Conservation (phyloP, 1,140 invertebrate genomes). For the Neodiprion virginianus region DNA sequence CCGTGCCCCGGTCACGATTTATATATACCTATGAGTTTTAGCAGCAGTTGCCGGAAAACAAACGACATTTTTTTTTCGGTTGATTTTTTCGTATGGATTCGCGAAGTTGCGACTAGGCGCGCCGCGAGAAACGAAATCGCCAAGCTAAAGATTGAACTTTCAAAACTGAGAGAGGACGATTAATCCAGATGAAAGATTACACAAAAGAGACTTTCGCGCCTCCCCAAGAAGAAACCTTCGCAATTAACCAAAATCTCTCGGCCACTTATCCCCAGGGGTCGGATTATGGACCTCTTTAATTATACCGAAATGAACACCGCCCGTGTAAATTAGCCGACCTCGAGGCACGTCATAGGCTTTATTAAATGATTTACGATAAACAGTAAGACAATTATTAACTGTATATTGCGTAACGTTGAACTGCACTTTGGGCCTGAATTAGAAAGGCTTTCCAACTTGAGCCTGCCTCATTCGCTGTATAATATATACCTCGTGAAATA, state of each 20-base stretch:
- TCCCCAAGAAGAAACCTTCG: neutral
- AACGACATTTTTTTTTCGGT: neutral
- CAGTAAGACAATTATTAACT: no score
- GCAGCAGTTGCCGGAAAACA: neutral
- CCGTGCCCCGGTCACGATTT: no score
- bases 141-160: neutral
- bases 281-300: neutral
- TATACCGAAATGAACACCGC: neutral
- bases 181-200: neutral
- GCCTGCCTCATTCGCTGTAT: no score
- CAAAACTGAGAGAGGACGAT: neutral
- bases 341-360: neutral
- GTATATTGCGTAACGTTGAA: no score
- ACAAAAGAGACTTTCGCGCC: neutral
- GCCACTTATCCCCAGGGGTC: neutral
- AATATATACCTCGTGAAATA: no score
- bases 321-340: neutral
- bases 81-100: neutral
- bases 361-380: neutral
- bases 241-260: neutral
- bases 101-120: neutral
- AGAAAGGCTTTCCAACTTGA: no score
- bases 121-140: neutral
- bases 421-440: no score
- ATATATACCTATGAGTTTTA: neutral